Conservation (phyloP, 2,113 vertebrate genomes). For the Anthoscopus minutus region DNA sequence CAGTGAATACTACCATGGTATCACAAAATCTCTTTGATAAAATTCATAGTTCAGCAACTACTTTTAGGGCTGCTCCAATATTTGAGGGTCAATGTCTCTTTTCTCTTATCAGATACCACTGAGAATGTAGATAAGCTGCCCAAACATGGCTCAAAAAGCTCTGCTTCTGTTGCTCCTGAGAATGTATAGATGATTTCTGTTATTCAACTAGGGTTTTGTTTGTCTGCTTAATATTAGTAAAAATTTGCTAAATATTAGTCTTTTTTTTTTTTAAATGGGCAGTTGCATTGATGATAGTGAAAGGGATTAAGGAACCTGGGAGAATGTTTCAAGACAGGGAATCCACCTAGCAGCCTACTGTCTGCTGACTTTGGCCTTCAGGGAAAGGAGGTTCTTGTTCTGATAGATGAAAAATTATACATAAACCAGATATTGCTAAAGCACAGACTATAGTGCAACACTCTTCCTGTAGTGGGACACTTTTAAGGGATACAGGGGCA, state of each 20-base stretch:
- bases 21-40: neutral
- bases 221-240: neutral
- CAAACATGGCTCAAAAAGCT: neutral
- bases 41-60: neutral
- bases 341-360: neutral
- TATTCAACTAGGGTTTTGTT: fast-evolving
- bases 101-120: neutral
- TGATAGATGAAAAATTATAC: neutral
- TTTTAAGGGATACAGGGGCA: neutral
- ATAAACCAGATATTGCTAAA: neutral
- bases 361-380: neutral
- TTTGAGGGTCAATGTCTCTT: neutral
- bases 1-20: neutral
- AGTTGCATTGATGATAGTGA: neutral
- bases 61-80: neutral
- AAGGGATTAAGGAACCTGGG: neutral
- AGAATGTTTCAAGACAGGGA: neutral
- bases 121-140: neutral
- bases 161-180: neutral
- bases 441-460: neutral
- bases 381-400: neutral
- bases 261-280: too few species aligned
- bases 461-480: neutral
- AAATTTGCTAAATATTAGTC: too few species aligned
- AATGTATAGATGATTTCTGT: neutral